Evolutionary conservation across 2,888 invertebrate species (phyloP), one percentile per base, ranked within the genome.

Genomic region (Neoaliturus tenellus): DNA sequence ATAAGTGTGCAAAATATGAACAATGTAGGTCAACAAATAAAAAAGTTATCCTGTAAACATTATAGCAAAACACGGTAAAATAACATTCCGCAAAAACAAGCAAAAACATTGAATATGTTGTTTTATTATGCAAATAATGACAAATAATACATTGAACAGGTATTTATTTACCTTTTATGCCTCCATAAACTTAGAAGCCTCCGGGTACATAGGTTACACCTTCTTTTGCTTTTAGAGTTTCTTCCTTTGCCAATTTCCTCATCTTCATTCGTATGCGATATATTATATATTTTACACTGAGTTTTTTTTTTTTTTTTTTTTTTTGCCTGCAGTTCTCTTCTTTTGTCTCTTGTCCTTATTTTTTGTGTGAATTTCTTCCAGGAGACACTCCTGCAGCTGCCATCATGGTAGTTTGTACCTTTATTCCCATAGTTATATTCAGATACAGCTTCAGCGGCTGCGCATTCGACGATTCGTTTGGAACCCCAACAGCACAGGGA

Each of bases 11-110:
- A 8, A 48, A 48, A 48, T 48, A 48, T 48, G 48, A 48, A 48
- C 48, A 48, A 4, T 12, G 48, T 48, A 48, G 48, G 14, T 48
- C 3, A 4, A 48, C 5, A 48, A 48, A 48, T n/a, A 8, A 48
- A 48, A 48, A 48, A 48, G 48, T 48, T 48, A 48, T 48, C 48
- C 48, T 48, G 48, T n/a, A 48, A 48, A 48, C 48, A 48, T 48
- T 48, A n/a, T 48, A n/a, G 3, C 3, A 48, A 48, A 48, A 48
- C 48, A 48, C 17, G 5, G 14, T 12, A 48, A 8, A 14, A 48
- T 48, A n/a, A n/a, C 6, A 48, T 12, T 8, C 14, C 10, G 10
- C 48, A 8, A n/a, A 48, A n/a, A n/a, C n/a, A n/a, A n/a, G n/a
- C n/a, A n/a, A n/a, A n/a, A 48, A 48, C 48, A n/a, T 12, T 48